Evolutionary conservation across 2,888 invertebrate species (phyloP).

Genomic region (Griposia aprilina): DNA sequence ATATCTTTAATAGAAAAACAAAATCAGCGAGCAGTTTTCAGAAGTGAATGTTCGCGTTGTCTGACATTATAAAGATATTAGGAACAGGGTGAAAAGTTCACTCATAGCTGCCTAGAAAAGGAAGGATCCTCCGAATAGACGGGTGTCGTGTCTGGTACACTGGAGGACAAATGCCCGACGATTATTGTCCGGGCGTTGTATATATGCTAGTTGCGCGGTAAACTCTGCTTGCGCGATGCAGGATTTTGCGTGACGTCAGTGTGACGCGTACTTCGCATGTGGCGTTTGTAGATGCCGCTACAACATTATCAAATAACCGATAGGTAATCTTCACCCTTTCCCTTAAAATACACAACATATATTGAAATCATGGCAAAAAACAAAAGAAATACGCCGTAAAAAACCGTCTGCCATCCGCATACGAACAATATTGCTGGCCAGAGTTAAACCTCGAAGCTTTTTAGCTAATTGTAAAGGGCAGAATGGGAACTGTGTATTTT

Average conservation of each 20-base stretch:
- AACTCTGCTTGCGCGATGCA: no score
- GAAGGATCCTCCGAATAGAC: no score
- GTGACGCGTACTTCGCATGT: no score
- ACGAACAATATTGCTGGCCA: slow-evolving; percentile 39
- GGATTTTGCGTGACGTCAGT: no score
- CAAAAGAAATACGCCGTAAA: slow-evolving; percentile 7
- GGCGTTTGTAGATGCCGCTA: no score
- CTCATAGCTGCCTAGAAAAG: no score
- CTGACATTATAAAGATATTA: no score
- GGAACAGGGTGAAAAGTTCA: no score
- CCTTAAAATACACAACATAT: not conserved
- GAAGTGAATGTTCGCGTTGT: not conserved
- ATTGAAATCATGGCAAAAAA: slow-evolving; percentile 2
- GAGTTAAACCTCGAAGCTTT: slow-evolving; percentile 56
- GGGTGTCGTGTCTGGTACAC: no score
- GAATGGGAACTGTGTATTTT: slow-evolving; percentile 43
- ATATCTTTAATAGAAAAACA: not conserved
- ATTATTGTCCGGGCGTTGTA: no score
- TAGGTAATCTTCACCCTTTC: not conserved
- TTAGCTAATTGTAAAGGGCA: slow-evolving; percentile 62
- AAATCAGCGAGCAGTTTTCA: not conserved
- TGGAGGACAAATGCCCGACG: no score
- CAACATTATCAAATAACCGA: not conserved
- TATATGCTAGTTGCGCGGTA: no score
- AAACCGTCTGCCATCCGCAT: slow-evolving; percentile 9